A percentile compares a stretch with the other conserved stretches of the same genome.
These are phyloP conservation scores for Cavia porcellus DNA, from an alignment of 2,113 vertebrate species.

Conservation along the genomic window DNA sequence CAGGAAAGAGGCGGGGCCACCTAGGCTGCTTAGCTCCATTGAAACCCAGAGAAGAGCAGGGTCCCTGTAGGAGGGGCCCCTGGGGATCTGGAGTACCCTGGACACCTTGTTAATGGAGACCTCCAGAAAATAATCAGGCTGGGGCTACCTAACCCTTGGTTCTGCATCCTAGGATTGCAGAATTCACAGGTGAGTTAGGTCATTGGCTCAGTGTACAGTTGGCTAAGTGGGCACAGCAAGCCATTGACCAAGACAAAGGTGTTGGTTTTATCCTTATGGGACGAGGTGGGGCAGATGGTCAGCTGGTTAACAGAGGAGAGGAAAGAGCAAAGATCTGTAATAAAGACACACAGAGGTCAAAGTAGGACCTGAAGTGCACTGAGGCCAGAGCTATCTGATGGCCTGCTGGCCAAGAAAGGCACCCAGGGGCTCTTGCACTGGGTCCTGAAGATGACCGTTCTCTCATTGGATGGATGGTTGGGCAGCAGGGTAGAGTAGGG, in stretches of 20 bases:
- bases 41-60: not conserved
- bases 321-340: not conserved
- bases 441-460: not conserved
- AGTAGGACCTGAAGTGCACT: too few relatives aligned
- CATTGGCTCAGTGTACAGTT: not conserved
- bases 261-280: not conserved
- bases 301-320: not conserved
- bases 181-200: not conserved
- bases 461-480: not conserved
- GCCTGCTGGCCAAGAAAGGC: not conserved
- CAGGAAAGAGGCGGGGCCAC: not conserved
- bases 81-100: not conserved
- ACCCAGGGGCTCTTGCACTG: not conserved
- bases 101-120: not conserved
- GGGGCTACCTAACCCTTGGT: not conserved
- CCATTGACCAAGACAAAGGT: not conserved
- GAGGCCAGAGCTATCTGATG: not conserved
- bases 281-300: not conserved
- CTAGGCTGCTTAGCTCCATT: not conserved
- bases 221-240: not conserved
- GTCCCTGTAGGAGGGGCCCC: not conserved
- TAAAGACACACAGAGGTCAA: not conserved
- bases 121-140: not conserved
- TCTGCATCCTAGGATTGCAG: not conserved
- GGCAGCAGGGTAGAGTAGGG: not conserved